Conservation (phyloP, 2,113 vertebrate species). For the Centropus bengalensis region DNA sequence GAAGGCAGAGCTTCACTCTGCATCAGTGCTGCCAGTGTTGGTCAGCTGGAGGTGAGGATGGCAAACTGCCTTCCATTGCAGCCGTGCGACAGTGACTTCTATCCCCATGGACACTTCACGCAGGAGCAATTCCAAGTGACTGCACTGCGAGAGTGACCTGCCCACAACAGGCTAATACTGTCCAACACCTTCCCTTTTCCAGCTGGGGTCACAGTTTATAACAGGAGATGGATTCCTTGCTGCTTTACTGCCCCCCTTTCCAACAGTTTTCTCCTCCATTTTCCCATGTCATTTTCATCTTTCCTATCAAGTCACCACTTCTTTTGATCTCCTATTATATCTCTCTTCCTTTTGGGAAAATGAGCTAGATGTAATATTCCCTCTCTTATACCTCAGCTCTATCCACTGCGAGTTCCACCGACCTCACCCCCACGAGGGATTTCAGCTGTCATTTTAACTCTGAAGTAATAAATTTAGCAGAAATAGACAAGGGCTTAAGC, state of each 20-base stretch:
- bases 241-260: not conserved
- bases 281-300: not conserved
- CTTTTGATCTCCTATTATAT: not conserved
- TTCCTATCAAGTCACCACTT: not conserved
- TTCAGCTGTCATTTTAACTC: not conserved
- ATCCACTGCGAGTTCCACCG: not conserved
- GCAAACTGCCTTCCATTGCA: not conserved
- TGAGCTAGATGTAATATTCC: not conserved
- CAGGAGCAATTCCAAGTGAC: too few species aligned
- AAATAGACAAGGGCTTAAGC: not conserved
- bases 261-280: not conserved
- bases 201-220: not conserved
- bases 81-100: not conserved
- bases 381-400: not conserved
- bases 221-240: accelerated
- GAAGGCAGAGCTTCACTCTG: not conserved
- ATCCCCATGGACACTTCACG: not conserved
- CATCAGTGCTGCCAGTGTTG: not conserved
- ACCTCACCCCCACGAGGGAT: accelerated
- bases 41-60: not conserved
- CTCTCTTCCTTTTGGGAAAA: not conserved
- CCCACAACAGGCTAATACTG: accelerated
- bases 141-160: not conserved
- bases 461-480: not conserved
- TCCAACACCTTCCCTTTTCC: not conserved